Percentiles rank a stretch among this genome's conserved stretches.
Conservation (phyloP, 2,888 invertebrate species). For the Troilus luridus region DNA sequence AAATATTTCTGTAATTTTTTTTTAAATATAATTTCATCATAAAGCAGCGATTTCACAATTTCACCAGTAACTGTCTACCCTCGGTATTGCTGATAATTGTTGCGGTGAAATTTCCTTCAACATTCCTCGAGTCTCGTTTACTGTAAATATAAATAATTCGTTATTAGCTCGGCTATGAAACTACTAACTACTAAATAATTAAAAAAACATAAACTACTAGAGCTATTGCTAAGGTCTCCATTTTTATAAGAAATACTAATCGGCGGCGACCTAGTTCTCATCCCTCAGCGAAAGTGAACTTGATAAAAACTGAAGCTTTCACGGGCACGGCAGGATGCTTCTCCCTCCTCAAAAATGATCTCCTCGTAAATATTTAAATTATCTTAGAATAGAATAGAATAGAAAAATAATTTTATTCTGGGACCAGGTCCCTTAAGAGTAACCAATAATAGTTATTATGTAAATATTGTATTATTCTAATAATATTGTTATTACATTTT, state of each 20-base stretch:
- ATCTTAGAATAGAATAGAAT: too few relatives aligned
- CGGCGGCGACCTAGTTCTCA: background rate
- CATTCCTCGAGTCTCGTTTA: background rate
- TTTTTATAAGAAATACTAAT: constrained; percentile 17
- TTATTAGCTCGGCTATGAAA: background rate
- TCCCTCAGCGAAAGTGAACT: background rate
- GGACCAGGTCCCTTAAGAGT: too few relatives aligned
- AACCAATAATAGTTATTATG: too few relatives aligned
- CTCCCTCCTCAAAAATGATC: background rate
- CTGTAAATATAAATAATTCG: background rate
- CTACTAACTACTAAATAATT: background rate
- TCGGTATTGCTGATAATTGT: background rate
- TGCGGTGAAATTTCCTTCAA: background rate
- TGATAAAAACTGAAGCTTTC: constrained; percentile 40
- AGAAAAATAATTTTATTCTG: too few relatives aligned
- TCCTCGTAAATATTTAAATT: background rate
- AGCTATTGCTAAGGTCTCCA: background rate
- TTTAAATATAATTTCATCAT: background rate
- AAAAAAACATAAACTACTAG: too few relatives aligned
- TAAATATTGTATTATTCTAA: too few relatives aligned
- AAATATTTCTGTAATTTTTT: background rate
- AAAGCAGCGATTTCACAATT: background rate
- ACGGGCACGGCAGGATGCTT: constrained; percentile 43
- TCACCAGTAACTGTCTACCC: background rate
- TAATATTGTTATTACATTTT: too few relatives aligned